These are phyloP conservation scores for Varanus salvator DNA, from an alignment of 2,113 vertebrate species.

Conservation along the genomic window DNA sequence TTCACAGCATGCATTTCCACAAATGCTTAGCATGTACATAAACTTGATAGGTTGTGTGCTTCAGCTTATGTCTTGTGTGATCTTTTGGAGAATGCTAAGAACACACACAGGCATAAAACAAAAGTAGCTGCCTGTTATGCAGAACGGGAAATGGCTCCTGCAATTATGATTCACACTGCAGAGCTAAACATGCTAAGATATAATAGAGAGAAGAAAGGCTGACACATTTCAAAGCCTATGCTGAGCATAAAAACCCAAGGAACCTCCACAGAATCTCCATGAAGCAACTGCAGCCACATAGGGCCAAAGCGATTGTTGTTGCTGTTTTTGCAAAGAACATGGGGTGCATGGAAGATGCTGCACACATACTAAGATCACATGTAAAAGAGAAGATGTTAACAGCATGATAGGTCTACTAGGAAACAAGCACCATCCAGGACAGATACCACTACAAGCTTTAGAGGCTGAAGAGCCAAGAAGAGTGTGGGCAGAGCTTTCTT, in stretches of 20 bases:
- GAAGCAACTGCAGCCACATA: background rate
- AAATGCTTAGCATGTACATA: background rate
- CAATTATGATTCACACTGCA: conserved; percentile 44
- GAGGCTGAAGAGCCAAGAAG: background rate
- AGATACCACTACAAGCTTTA: background rate
- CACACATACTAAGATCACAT: background rate
- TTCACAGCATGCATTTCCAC: background rate
- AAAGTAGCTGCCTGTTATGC: background rate
- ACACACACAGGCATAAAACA: background rate
- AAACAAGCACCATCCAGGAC: background rate
- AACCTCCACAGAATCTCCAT: background rate
- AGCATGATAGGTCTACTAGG: too few species aligned
- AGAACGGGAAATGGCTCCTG: conserved; percentile 27
- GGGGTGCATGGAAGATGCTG: background rate
- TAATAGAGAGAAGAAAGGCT: background rate
- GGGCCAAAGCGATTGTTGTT: background rate
- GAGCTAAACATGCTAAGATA: conserved; percentile 7
- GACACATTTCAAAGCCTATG: background rate
- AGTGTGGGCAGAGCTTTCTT: background rate
- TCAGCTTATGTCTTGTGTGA: background rate
- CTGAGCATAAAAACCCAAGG: background rate
- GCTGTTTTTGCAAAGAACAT: background rate
- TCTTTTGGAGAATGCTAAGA: background rate
- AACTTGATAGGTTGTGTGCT: background rate
- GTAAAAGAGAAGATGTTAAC: background rate